A percentile compares a stretch with the other conserved stretches of the same genome.
These are phyloP conservation scores for Morone chrysops DNA, from an alignment of 2,113 vertebrate species.

Conservation along the genomic window DNA sequence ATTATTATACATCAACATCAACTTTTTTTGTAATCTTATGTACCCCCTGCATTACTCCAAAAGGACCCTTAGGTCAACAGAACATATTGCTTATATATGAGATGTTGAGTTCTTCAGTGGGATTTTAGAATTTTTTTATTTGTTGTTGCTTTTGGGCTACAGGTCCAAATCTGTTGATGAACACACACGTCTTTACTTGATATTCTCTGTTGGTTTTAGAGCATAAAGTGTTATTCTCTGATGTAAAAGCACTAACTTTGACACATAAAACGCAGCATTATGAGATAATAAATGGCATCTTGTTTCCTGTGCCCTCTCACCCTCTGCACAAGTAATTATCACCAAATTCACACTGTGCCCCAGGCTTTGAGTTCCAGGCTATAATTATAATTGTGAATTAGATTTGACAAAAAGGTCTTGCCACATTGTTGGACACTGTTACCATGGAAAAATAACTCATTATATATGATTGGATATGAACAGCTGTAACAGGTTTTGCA, in stretches of 20 bases:
- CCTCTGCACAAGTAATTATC: slow-evolving; percentile 39
- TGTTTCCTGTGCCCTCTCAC: slow-evolving; percentile 28
- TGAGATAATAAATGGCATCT: slow-evolving; percentile 29
- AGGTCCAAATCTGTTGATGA: background rate
- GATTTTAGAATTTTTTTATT: slow-evolving; percentile 3
- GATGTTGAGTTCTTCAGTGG: background rate
- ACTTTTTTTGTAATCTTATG: too few species aligned
- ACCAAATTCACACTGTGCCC: slow-evolving; percentile 35
- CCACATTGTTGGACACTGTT: slow-evolving; percentile 42
- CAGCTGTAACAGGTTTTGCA: slow-evolving; percentile 38
- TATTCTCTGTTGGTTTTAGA: background rate
- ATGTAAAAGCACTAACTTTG: background rate
- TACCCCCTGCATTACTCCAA: too few species aligned
- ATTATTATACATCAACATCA: too few species aligned
- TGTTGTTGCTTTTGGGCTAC: background rate
- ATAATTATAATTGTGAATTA: slow-evolving; percentile 45
- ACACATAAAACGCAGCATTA: background rate
- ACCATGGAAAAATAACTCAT: slow-evolving; percentile 39
- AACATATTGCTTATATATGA: background rate
- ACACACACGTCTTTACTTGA: background rate
- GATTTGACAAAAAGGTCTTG: slow-evolving; percentile 6
- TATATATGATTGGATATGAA: slow-evolving; percentile 30
- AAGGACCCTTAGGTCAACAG: background rate
- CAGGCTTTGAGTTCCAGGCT: slow-evolving; percentile 34
- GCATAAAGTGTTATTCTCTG: background rate